Percentiles rank a stretch among this genome's conserved stretches.
Evolutionary conservation across 1,140 invertebrate species (phyloP).

Genomic region (Meteorus sp.): DNA sequence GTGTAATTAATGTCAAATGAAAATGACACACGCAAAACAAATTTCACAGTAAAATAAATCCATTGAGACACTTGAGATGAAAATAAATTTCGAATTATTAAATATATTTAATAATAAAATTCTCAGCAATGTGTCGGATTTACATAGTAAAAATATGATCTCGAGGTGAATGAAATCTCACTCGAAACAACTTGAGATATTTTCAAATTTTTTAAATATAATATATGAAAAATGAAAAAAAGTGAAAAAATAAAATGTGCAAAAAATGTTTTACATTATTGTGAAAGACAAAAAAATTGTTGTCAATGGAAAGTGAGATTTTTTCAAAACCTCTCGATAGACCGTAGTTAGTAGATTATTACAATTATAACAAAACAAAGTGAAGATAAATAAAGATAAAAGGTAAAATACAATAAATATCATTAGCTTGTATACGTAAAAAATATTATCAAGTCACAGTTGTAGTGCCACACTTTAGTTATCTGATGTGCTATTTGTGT

Average conservation of each 20-base stretch:
- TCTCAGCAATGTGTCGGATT: conserved; percentile 15
- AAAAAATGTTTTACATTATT: neutral
- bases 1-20: neutral
- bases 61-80: neutral
- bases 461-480: neutral
- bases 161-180: neutral
- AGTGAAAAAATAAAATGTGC: too few species aligned
- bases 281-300: neutral
- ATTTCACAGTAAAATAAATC: too few species aligned
- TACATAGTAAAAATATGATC: conserved; percentile 8
- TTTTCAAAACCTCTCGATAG: neutral
- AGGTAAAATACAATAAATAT: conserved; percentile 7
- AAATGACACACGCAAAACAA: neutral
- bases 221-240: too few species aligned
- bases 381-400: neutral
- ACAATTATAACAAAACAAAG: neutral
- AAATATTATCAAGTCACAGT: conserved; percentile 1
- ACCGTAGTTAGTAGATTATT: neutral
- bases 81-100: neutral
- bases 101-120: conserved; percentile 3
- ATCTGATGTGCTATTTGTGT: conserved; percentile 2
- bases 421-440: conserved; percentile 13
- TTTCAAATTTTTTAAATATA: too few species aligned
- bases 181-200: too few species aligned
- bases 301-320: neutral